Conservation (phyloP, 2,797 vertebrate species). For the Peromyscus eremicus region DNA sequence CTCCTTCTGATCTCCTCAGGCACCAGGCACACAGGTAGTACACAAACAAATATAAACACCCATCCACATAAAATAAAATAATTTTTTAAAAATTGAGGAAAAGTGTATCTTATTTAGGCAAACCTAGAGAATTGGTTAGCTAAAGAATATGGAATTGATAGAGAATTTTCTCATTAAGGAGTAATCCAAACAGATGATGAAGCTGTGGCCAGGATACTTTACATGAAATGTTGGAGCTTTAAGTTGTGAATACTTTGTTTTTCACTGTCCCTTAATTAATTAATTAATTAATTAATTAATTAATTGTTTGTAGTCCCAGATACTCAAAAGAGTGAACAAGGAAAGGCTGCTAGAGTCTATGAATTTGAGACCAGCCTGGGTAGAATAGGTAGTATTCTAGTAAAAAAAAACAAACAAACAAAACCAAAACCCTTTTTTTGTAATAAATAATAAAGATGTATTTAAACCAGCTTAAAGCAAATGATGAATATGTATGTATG, state of each 20-base stretch:
- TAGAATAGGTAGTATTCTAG: background rate
- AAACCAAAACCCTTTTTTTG: background rate
- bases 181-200: conserved; percentile 41
- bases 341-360: background rate
- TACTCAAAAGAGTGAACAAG: background rate
- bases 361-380: background rate
- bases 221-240: conserved; percentile 35
- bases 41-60: background rate
- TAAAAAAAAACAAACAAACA: background rate
- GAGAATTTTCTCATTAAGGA: conserved; percentile 59
- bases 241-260: conserved; percentile 36
- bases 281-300: too few species aligned
- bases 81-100: background rate
- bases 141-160: conserved; percentile 50
- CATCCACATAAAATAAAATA: background rate
- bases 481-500: background rate
- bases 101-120: conserved; percentile 40
- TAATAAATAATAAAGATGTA: conserved; percentile 52
- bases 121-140: conserved; percentile 22
- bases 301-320: background rate
- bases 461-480: conserved; percentile 45
- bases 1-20: background rate
- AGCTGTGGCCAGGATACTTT: conserved; percentile 32
- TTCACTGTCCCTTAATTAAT: conserved; percentile 16
- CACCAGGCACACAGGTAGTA: background rate